Evolutionary conservation across 2,797 vertebrate genomes (phyloP), one percentile per base, ranked within the genome.

Genomic region (Crocodylus rhombifer): DNA sequence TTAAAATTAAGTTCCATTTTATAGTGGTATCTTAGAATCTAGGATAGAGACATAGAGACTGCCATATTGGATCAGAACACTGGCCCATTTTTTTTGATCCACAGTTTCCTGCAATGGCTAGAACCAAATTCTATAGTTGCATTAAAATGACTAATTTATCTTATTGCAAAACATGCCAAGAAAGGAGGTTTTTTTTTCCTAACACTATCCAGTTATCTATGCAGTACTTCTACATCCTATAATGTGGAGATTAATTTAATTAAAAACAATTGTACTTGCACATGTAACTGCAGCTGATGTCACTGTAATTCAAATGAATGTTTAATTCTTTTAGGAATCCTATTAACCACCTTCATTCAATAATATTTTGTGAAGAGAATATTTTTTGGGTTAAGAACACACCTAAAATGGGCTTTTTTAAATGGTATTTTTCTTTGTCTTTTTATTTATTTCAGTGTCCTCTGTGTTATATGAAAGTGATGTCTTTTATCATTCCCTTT

Each of bases 121-220:
- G 62, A 64, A 60, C 7, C 9, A 76, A 77, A 55, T 60, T 0
- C 28, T 26, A 77, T 71, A 75, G 11, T 13, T 67, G n/a, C 2
- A 26, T 61, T 51, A 88, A 17, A 6, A 55, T 42, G 18, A 5
- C 18, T 51, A 51, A 51, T 36, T 30, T 18, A 30, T 56, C 11
- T 3, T 2, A 1, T 18, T 61, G 1, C 6, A 0, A 1, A 33
- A 4, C 14, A 28, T 2, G 17, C 2, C 4, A 5, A 15, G 18
- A 55, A 60, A 21, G 17, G 33, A 30, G 4, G n/a, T n/a, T 58
- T 4, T 71, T 75, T 11, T 25, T 75, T 20, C 6, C 60, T 69
- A 33, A 61, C 4, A 75, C 56, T 21, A 17, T 33, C 4, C 0
- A 71, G 33, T 71, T 71, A 42, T 51, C 42, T 51, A 51, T 51